Conservation (phyloP, 2,113 vertebrate genomes). For the Pelecanus crispus region DNA sequence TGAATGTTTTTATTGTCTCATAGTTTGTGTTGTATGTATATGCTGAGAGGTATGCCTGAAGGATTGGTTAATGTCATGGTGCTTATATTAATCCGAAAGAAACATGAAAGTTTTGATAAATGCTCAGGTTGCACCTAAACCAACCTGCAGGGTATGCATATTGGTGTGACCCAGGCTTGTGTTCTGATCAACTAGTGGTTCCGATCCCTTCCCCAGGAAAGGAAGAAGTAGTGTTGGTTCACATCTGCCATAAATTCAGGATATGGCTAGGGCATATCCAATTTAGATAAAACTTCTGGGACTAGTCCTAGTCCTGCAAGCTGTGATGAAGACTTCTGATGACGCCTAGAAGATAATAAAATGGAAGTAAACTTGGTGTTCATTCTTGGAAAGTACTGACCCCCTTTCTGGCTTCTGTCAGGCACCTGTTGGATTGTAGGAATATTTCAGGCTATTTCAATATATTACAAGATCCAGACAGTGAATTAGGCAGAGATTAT, state of each 20-base stretch:
- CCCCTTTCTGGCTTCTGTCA: background rate
- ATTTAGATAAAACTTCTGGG: background rate
- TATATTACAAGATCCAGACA: background rate
- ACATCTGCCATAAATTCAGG: background rate
- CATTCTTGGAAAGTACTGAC: background rate
- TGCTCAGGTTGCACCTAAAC: background rate
- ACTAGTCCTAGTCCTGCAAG: background rate
- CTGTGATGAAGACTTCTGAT: background rate
- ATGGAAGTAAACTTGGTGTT: background rate
- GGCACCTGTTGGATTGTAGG: background rate
- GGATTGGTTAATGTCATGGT: background rate
- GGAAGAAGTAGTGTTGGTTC: background rate
- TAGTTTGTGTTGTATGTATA: background rate
- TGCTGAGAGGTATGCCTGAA: background rate
- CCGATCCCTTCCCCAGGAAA: background rate
- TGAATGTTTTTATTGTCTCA: background rate
- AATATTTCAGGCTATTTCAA: background rate
- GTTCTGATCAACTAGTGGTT: background rate
- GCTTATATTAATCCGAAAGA: background rate
- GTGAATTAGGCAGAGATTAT: background rate
- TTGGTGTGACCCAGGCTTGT: background rate
- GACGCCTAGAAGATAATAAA: background rate
- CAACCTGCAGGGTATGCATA: fast-evolving
- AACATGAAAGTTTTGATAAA: background rate
- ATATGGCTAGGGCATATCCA: background rate